Evolutionary conservation across 2,797 vertebrate species (phyloP).

Genomic region (Malacoraja senta): DNA sequence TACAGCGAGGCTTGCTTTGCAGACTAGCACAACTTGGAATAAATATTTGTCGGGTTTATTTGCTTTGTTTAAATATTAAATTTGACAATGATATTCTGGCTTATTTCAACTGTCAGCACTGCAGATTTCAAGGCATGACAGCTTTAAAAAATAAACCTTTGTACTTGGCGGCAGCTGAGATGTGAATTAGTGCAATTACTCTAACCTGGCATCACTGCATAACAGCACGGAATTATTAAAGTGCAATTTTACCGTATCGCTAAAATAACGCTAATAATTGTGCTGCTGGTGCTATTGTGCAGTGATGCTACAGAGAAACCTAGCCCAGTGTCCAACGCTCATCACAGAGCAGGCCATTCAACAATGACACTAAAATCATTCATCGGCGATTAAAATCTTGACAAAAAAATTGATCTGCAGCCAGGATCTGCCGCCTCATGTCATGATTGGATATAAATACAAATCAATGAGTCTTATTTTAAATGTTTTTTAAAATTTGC

Average conservation of each 20-base stretch:
- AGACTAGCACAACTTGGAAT: not conserved
- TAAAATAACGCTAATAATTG: not conserved
- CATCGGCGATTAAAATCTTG: not conserved
- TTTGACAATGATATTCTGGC: not conserved
- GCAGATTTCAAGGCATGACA: not conserved
- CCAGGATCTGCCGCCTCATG: not conserved
- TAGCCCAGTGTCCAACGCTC: not conserved
- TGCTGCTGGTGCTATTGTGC: not conserved
- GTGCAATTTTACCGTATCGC: not conserved
- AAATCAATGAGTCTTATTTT: not conserved
- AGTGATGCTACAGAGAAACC: not conserved
- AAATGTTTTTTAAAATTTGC: not conserved
- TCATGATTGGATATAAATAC: not conserved
- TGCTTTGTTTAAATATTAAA: not conserved
- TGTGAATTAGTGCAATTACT: constrained; percentile 18
- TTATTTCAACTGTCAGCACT: not conserved
- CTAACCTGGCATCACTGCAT: not conserved
- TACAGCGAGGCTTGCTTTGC: too few species aligned
- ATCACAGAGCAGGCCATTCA: not conserved
- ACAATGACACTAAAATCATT: constrained; percentile 14
- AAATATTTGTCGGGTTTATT: not conserved
- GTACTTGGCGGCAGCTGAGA: not conserved
- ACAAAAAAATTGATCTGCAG: not conserved
- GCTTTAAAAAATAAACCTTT: not conserved
- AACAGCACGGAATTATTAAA: not conserved